Evolutionary conservation across 2,797 vertebrate species (phyloP), one percentile per base, ranked within the genome.

Genomic region (Dallia pectoralis): DNA sequence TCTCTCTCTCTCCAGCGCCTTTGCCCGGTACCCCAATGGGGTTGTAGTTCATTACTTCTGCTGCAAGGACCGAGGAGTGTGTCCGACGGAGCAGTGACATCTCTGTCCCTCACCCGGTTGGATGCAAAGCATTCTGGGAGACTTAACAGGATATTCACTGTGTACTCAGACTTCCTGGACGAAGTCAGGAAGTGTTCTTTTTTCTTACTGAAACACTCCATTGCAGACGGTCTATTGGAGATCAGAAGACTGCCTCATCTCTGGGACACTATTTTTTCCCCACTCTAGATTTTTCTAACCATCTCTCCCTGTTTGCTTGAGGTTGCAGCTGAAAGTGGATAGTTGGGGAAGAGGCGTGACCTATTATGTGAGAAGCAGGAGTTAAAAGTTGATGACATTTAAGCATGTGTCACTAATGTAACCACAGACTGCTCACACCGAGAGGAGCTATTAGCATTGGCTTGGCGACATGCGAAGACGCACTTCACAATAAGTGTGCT

Each of bases 21-120:
- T 99, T 84, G 98, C 98, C 86, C 93, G 97, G 79, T 99, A 99
- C 88, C 97, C 98, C 67, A 98, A 96, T 73, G 96, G 96, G 4
- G 94, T 97, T 84, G 96, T 99, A 14, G 97, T 99, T 71, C 98
- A 99, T 89, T 99, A 99, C 91, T 99, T 97, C 93, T 99, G 98
- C 93, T 98, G 97, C 90, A 99, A 97, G 91, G 97, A 99, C 88
- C 93, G 93, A 61, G 91, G 16, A 32, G 63, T 82, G 53, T 95
- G 94, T 85, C 94, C 94, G 63, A 87, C 88, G 0, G 94, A 95
- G 82, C 91, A 92, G 82, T 90, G 79, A 85, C 25, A 0, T 18
- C 8, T 11, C 53, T 4, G 15, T 18, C n/a, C 1, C 30, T 30
- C 47, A 25, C 11, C 69, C 4, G 7, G 18, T 25, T 47, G n/a